Percentiles rank a stretch among this genome's conserved stretches.
Conservation (phyloP, 1,140 invertebrate genomes). For the Caenorhabditis latens region DNA sequence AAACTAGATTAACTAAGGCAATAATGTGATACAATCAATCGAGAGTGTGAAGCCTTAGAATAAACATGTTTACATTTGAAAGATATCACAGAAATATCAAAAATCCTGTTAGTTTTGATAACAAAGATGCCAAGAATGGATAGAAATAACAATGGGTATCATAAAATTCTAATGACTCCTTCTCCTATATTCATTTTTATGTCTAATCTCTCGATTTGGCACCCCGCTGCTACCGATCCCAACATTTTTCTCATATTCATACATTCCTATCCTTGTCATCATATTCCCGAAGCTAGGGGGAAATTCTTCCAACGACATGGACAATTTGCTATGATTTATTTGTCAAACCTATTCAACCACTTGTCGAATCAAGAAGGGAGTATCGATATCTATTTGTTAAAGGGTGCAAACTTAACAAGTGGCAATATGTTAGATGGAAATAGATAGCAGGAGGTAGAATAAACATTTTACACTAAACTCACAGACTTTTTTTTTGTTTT, state of each 20-base stretch:
- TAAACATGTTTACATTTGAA: background rate
- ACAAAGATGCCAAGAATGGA: background rate
- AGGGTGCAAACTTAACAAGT: constrained; percentile 37
- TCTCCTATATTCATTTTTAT: background rate
- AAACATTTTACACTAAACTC: background rate
- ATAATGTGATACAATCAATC: too few relatives aligned
- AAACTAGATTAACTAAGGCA: background rate
- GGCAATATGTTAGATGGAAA: background rate
- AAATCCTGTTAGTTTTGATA: constrained; percentile 54
- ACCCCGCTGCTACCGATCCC: constrained; percentile 33
- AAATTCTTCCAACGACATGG: constrained; percentile 27
- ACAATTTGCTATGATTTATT: constrained; percentile 52
- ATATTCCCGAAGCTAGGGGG: background rate
- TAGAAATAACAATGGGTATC: constrained; percentile 40
- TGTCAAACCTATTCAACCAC: constrained; percentile 54
- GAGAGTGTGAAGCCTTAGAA: background rate
- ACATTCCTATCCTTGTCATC: background rate
- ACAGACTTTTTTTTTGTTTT: too few relatives aligned
- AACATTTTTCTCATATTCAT: background rate
- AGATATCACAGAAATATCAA: constrained; percentile 24
- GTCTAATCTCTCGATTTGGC: background rate
- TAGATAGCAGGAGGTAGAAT: background rate
- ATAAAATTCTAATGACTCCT: constrained; percentile 14
- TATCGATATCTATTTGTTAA: constrained; percentile 52
- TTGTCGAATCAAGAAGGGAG: constrained; percentile 44